Base-by-base conservation (phyloP, 2,888 invertebrate species). In the Osmoderma eremita region DNA sequence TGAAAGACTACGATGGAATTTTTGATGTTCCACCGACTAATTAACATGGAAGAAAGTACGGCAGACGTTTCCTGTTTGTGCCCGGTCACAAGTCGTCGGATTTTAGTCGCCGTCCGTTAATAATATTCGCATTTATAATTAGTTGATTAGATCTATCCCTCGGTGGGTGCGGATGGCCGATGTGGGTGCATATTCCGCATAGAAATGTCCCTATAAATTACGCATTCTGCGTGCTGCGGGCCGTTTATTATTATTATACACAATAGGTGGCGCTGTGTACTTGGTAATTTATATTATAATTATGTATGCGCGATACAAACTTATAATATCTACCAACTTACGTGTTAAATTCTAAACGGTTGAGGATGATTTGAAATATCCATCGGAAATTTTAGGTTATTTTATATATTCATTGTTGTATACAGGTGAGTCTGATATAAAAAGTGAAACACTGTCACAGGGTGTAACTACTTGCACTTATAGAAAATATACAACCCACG, bases 41-140 rank as follows among this genome's bases (percentile, higher is more conserved):
- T 53, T 53, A 53, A 38, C 22, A 61, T 45, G 45, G 10, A 30
- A 45, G 45, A 45, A 45, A 45, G 45, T 30, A 61, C 45, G 10
- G 30, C 24, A 61, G 24, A 20, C 45, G 36, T 36, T 61, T 61
- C 58, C 58, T 61, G 58, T 45, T 45, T 30, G 45, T 15, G 20
- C 18, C 15, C n/a, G 30, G 30, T 48, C 18, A 61, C 17, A 45
- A 61, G 41, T 42, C 41, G 18, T 22, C 42, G 13, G 45, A 61
- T 61, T 61, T 61, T 61, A 30, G 58, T 61, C 30, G 24, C 10
- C n/a, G 36, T 30, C 45, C 15, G n/a, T 20, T 48, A 30, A 30
- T 61, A 61, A 61, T 61, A 61, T 61, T 61, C 30, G 58, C 58
- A 61, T 61, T 61, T 61, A 61, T 61, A 61, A 61, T 61, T 61